Base-by-base conservation (phyloP, 2,888 invertebrate species). In the Cephus pygmeus region DNA sequence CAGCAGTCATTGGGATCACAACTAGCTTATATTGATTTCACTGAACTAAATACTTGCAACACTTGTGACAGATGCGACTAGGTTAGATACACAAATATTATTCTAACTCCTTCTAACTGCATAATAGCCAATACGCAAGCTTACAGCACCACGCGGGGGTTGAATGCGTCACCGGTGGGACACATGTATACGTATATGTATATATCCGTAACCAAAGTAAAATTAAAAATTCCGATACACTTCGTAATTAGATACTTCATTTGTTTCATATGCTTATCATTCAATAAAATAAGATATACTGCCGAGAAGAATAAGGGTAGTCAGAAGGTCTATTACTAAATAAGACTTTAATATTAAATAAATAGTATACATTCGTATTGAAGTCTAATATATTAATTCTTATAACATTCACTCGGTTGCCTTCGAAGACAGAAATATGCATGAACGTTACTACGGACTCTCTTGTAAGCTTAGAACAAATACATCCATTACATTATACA, bases 321-420 rank as follows among this genome's bases (percentile, higher is more conserved):
- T 1, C 56, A 9, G 9, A 23, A 23, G 23, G 9, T 56, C 23
- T 56, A 56, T 56, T 56, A 56, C 56, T 23, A 56, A 56, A 56
- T 56, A 56, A 56, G 56, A 71, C 34, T 71, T 71, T 34, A 71
- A 31, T 34, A 34, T 34, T 71, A 71, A 71, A 71, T 71, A 71
- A 71, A 71, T 71, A 71, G 71, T 71, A 34, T 71, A 71, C 71
- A 71, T 33, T 31, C 23, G 71, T 33, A 71, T 71, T 34, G 71
- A 34, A 71, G 9, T 71, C 71, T 34, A 34, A 71, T 33, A 71
- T 71, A 34, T 33, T 31, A 34, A 34, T 71, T 33, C 71, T 31
- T 71, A 71, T 34, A 31, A 34, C 71, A 71, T 71, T 71, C 31
- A 6, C 2, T 34, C 33, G 34, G 12, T 31, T 71, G 33, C 31